Percentiles rank a stretch among this genome's conserved stretches.
Conservation (phyloP, 2,888 invertebrate genomes). For the Unio pictorum region DNA sequence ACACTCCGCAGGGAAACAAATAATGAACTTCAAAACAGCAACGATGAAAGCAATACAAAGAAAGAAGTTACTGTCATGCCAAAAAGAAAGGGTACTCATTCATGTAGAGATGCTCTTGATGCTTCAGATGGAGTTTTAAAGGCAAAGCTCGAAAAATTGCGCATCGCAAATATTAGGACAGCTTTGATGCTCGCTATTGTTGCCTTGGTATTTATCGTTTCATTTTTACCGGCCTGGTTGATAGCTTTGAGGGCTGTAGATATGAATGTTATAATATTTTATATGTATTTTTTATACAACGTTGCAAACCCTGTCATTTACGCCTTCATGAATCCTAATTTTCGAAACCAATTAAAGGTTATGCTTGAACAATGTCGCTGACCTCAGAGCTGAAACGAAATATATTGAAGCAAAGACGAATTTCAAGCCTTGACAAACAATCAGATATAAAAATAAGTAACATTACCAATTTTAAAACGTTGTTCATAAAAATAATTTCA, state of each 20-base stretch:
- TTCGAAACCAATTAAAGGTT: constrained; percentile 62
- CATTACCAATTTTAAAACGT: too few relatives aligned
- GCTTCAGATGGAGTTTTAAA: constrained; percentile 40
- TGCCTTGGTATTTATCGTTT: constrained; percentile 69
- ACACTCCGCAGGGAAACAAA: constrained; percentile 32
- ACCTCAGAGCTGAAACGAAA: too few relatives aligned
- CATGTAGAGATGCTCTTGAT: constrained; percentile 29
- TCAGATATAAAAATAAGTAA: too few relatives aligned
- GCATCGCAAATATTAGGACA: constrained; percentile 69
- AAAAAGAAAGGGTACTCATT: not conserved
- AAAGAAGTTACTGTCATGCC: constrained; percentile 13
- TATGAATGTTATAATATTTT: constrained; percentile 64
- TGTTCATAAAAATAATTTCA: too few relatives aligned
- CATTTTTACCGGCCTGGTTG: constrained; percentile 69
- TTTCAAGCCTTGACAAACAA: too few relatives aligned
- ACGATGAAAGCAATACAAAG: constrained; percentile 8
- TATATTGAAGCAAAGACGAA: too few relatives aligned
- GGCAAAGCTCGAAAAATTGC: constrained; percentile 57
- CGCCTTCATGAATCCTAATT: constrained; percentile 70
- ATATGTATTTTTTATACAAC: constrained; percentile 70
- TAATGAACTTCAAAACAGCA: constrained; percentile 9
- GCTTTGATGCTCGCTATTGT: constrained; percentile 71
- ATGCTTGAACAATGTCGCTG: constrained; percentile 6
- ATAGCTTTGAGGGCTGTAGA: constrained; percentile 60
- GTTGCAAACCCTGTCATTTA: constrained; percentile 71